Evolutionary conservation across 2,113 vertebrate species (phyloP).

Genomic region (Aphelocoma coerulescens): DNA sequence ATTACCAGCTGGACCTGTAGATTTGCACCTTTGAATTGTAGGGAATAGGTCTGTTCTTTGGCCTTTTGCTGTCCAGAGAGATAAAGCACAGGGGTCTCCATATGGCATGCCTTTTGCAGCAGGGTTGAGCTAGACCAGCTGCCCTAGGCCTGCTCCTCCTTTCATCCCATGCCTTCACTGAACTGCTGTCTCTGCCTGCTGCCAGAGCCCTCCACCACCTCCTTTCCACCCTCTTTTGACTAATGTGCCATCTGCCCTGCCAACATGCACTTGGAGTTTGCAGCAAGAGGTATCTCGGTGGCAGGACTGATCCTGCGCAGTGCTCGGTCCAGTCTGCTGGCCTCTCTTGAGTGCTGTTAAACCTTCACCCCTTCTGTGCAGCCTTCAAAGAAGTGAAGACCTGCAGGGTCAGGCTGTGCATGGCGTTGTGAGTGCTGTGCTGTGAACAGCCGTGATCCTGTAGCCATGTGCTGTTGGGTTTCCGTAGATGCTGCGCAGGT

Average conservation of each 20-base stretch:
- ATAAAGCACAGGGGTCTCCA: neutral
- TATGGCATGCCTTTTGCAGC: neutral
- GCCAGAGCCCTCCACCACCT: neutral
- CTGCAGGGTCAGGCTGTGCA: neutral
- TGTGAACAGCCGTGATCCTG: accelerated
- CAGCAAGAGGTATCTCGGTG: neutral
- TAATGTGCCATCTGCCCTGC: neutral
- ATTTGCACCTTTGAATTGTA: neutral
- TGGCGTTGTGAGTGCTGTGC: neutral
- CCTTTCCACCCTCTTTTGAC: neutral
- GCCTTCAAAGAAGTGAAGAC: neutral
- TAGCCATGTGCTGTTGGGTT: accelerated
- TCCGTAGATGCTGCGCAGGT: accelerated
- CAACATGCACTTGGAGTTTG: accelerated
- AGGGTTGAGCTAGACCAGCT: neutral
- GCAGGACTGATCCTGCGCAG: neutral
- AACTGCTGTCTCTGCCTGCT: neutral
- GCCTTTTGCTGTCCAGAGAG: neutral
- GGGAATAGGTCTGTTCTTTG: neutral
- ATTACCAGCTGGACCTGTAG: neutral
- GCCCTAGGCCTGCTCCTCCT: neutral
- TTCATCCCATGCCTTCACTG: accelerated
- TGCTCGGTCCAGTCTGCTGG: neutral
- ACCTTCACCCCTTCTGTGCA: neutral
- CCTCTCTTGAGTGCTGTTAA: neutral